phyloP scores from a whole-genome alignment of 2,797 vertebrate genomes.

The Hapalemur alaotrensis region DNA sequence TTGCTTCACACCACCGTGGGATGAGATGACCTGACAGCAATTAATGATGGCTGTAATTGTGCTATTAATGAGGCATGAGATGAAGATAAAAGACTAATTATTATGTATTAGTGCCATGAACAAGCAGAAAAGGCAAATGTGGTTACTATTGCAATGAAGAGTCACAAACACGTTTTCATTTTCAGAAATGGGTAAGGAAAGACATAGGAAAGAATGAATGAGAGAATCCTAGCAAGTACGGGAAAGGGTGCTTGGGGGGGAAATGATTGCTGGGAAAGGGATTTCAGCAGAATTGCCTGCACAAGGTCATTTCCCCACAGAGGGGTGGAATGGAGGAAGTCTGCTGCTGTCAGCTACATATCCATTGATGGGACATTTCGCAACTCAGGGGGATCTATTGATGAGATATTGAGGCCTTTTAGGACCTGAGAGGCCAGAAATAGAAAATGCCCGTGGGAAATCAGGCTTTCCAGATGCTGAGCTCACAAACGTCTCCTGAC shows the following conservation, averaged over 20 bases:
- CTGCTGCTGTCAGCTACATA: too few species aligned
- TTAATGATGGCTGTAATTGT: background rate
- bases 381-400: background rate
- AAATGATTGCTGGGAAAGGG: background rate
- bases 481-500: background rate
- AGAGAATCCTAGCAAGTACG: background rate
- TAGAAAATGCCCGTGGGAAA: background rate
- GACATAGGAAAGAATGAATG: background rate
- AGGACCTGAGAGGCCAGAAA: background rate
- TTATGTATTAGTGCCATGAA: background rate
- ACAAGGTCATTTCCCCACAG: background rate
- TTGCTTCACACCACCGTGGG: background rate
- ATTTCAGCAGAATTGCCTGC: background rate
- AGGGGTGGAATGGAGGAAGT: background rate
- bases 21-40: background rate
- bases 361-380: background rate
- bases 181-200: background rate
- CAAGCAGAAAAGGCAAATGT: conserved; percentile 9
- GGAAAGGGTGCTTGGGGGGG: background rate
- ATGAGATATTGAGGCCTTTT: background rate
- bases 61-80: background rate
- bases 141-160: background rate
- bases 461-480: background rate
- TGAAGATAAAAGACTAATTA: conserved; percentile 42
- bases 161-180: background rate